These are phyloP conservation scores for Hemicordylus capensis DNA, from an alignment of 2,113 vertebrate species.

Conservation along the genomic window DNA sequence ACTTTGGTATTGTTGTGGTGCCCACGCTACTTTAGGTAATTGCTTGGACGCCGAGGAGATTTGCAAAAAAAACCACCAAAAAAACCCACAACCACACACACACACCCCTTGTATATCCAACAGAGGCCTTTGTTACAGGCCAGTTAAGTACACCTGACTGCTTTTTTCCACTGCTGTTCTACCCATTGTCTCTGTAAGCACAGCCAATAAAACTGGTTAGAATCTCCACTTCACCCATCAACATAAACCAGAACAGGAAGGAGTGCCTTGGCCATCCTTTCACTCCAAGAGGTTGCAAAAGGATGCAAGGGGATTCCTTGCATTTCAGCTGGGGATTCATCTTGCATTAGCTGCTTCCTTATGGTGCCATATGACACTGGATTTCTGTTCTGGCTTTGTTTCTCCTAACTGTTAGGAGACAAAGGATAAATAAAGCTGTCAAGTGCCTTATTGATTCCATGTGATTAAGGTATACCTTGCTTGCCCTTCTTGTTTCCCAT, in stretches of 20 bases:
- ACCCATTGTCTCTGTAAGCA: neutral
- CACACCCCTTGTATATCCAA: too few species aligned
- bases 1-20: neutral
- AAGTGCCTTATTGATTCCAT: conserved; percentile 51
- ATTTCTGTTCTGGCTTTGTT: conserved; percentile 47
- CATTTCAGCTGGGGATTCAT: conserved; percentile 7
- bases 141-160: neutral
- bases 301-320: neutral
- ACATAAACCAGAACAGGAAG: neutral
- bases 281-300: neutral
- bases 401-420: conserved; percentile 30
- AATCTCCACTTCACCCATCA: neutral
- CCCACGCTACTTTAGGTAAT: neutral
- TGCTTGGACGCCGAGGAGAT: neutral
- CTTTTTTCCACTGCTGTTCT: neutral
- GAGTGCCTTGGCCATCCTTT: neutral
- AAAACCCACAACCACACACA: too few species aligned
- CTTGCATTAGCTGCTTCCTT: conserved; percentile 36
- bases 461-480: conserved; percentile 35
- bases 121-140: neutral
- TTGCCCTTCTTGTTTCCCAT: conserved; percentile 35
- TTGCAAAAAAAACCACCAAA: too few species aligned
- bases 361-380: conserved; percentile 19
- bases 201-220: neutral
- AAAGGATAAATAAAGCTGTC: conserved; percentile 61